Percentiles rank a stretch among this genome's conserved stretches.
These are phyloP conservation scores for Fratercula arctica DNA, from an alignment of 2,797 vertebrate genomes.

Conservation along the genomic window DNA sequence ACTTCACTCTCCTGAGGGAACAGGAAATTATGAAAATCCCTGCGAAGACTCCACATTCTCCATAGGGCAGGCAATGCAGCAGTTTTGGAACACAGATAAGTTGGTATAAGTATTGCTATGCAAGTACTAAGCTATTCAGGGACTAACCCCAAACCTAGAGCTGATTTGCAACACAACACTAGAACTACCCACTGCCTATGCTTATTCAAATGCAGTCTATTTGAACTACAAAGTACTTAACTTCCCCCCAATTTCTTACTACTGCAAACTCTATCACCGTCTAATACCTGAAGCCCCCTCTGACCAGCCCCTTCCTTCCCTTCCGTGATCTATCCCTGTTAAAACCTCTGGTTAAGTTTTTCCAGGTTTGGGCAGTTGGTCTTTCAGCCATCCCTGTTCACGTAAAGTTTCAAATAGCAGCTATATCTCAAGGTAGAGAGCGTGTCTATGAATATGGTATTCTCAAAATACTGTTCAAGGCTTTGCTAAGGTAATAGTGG, in stretches of 20 bases:
- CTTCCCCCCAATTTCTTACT: neutral
- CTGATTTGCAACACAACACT: neutral
- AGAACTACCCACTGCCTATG: neutral
- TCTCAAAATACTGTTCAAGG: neutral
- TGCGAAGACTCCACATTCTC: neutral
- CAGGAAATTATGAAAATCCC: neutral
- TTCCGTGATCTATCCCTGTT: neutral
- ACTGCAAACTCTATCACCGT: neutral
- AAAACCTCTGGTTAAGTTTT: neutral
- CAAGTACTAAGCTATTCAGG: neutral
- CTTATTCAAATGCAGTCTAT: neutral
- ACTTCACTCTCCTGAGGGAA: neutral
- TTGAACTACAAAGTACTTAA: neutral
- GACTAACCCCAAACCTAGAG: neutral
- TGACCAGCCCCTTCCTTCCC: neutral
- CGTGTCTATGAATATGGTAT: neutral
- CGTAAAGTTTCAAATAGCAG: neutral
- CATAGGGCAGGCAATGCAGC: neutral
- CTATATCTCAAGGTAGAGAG: neutral
- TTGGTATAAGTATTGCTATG: neutral
- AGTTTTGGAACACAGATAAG: neutral
- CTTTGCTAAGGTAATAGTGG: neutral
- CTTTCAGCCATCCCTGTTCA: neutral
- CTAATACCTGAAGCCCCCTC: neutral
- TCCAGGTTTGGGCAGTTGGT: neutral